Percentiles rank a stretch among this genome's conserved stretches.
Evolutionary conservation across 2,797 vertebrate species (phyloP).

Genomic region (Poecilia wingei): DNA sequence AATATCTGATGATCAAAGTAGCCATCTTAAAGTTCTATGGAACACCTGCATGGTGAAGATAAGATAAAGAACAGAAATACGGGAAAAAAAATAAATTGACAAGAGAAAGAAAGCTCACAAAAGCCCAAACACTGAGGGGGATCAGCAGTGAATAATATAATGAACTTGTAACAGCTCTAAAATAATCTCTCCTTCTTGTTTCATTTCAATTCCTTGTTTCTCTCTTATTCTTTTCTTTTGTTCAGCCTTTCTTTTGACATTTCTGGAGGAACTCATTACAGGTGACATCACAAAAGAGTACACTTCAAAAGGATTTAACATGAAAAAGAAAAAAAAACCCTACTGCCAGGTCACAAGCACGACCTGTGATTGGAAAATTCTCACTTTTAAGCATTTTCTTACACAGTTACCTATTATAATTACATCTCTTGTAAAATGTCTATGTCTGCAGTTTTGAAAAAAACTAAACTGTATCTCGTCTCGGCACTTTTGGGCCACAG

Average conservation of each 20-base stretch:
- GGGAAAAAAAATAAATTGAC: constrained; percentile 44
- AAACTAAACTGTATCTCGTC: constrained; percentile 33
- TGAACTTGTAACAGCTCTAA: constrained; percentile 63
- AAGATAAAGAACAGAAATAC: constrained; percentile 67
- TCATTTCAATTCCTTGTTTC: constrained; percentile 32
- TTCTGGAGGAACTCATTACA: constrained; percentile 46
- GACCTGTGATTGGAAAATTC: constrained; percentile 52
- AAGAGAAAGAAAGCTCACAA: constrained; percentile 55
- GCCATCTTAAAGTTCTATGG: constrained; percentile 52
- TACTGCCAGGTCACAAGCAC: constrained; percentile 45
- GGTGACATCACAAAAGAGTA: constrained; percentile 48
- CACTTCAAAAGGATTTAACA: constrained; percentile 53
- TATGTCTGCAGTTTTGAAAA: constrained; percentile 50
- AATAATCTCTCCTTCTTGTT: constrained; percentile 50
- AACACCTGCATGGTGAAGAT: constrained; percentile 73
- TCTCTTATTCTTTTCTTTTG: constrained; percentile 13
- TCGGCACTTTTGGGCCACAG: constrained; percentile 5
- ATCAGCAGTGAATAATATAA: constrained; percentile 66
- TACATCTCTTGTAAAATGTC: constrained; percentile 35
- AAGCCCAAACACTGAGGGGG: constrained; percentile 45
- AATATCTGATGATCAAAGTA: constrained; percentile 79
- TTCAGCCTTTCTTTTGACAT: constrained; percentile 32
- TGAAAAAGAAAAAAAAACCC: constrained; percentile 35
- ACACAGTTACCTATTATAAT: constrained; percentile 52
- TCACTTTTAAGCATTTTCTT: constrained; percentile 51